Base-by-base conservation (phyloP, 1,140 invertebrate species). In the Musca vetustissima region DNA sequence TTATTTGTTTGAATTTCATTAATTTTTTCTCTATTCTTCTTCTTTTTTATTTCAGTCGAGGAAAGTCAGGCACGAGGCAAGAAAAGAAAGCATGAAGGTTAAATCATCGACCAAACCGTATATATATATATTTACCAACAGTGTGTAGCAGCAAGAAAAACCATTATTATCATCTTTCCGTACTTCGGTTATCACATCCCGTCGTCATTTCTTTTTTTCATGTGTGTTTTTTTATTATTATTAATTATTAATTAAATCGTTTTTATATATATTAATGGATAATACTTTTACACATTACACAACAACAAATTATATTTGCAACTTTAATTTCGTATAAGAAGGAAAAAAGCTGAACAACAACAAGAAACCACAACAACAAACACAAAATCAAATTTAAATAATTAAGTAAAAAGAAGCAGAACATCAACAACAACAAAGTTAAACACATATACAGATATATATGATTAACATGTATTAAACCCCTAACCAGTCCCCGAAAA, bases 61-160 rank as follows among this genome's bases (percentile, higher is more conserved):
- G 86, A 87, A 69, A 81, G 85, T 74, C 85, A 85, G 73, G 84
- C 84, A 57, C 83, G 88, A 84, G 89, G 89, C 66, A 90, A 90
- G 79, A 91, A 91, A 77, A 87, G 89, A 87, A 91, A 91, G 86
- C 85, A 88, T 75, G 89, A 91, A 71, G 79, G 77, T 75, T 81
- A 81, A 73, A 53, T 2, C 19, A 52, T 7, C 21, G 9, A 22
- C n/a, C 14, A 32, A 32, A 25, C 19, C 17, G 7, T 17, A n/a
- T 6, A 59, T 17, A 61, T 6, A 19, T 13, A 19, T 21, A 36
- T n/a, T n/a, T n/a, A n/a, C n/a, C 32, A 43, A 43, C 36, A 43
- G 13, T 8, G 6, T 8, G 36, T 43, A 43, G 36, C 36, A 43
- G 36, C 36, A 43, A 43, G 11, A 13, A 43, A 13, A 43, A 43